Base-by-base conservation (phyloP, 2,888 invertebrate species). In the Piscicola geometra region DNA sequence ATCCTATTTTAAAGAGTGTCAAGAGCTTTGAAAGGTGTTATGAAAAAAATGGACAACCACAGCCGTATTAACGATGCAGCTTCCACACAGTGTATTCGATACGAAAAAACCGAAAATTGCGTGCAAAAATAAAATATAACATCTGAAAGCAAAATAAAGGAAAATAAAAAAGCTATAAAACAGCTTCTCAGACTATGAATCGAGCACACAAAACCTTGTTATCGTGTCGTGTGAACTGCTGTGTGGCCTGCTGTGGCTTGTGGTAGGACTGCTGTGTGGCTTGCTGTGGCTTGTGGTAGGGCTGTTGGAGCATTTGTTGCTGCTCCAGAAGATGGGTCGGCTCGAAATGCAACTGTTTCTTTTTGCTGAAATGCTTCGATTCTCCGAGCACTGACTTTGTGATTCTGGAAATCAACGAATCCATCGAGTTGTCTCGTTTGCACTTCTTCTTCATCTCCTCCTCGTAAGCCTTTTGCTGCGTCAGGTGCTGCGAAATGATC, bases 391-490 rank as follows among this genome's bases (percentile, higher is more conserved):
- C 64, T 12, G 73, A 56, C 64, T 35, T 73, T 18, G 73, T 56
- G n/a, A 73, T 56, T 25, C 56, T 73, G 12, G 35, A 28, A 32
- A 73, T 35, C 30, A 73, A 33, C 18, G 73, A 64, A 0, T 73
- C 73, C n/a, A 56, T 32, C 18, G 64, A 73, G 25, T 64, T 56
- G 28, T 73, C 73, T 60, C 41, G 30, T 32, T 32, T 60, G 36
- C 73, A 60, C 32, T 60, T 73, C n/a, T 36, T 52, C 36, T 52
- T 73, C 35, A 56, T 28, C 41, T 73, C 73, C 35, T 73, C 73
- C 35, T 73, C 73, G 35, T 73, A 32, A 35, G 30, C 30, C 3
- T 71, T 50, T 33, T 50, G 12, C 30, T 71, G 30, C 28, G 47
- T 50, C 25, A 50, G 50, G 28, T 71, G 50, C 12, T 33, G 35